These are phyloP conservation scores for Coelopa pilipes DNA, from an alignment of 2,888 invertebrate genomes.

Conservation along the genomic window DNA sequence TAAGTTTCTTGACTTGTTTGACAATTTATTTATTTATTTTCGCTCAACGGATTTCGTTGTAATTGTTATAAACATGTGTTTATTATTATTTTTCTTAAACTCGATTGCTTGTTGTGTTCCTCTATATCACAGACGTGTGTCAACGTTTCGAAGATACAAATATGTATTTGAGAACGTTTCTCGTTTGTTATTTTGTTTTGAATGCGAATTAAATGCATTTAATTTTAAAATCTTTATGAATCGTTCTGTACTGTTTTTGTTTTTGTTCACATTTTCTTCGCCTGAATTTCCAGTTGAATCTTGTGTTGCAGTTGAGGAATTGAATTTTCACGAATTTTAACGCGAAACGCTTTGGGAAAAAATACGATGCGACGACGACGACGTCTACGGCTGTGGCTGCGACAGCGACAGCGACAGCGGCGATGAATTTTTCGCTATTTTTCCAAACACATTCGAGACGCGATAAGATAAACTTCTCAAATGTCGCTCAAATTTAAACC, in stretches of 20 bases:
- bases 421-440: conserved; percentile 14
- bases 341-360: conserved; percentile 25
- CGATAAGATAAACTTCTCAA: conserved; percentile 48
- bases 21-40: conserved; percentile 10
- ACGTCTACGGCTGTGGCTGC: no score
- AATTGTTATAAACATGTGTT: no score
- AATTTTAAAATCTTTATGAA: neutral
- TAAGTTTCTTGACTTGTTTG: neutral
- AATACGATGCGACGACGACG: neutral
- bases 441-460: conserved; percentile 41
- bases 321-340: conserved; percentile 29
- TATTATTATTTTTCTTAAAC: no score
- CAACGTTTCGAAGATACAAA: no score
- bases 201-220: neutral
- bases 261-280: conserved; percentile 23
- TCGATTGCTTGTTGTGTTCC: no score
- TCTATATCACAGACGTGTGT: no score
- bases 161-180: no score
- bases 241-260: neutral
- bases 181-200: no score
- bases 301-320: conserved; percentile 11
- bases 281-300: conserved; percentile 26
- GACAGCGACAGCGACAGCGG: neutral
- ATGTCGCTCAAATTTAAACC: conserved; percentile 37
- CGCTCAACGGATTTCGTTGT: neutral